A percentile compares a stretch with the other conserved stretches of the same genome.
Evolutionary conservation across 1,140 invertebrate species (phyloP).

Genomic region (Brachionus asplanchnoidis): DNA sequence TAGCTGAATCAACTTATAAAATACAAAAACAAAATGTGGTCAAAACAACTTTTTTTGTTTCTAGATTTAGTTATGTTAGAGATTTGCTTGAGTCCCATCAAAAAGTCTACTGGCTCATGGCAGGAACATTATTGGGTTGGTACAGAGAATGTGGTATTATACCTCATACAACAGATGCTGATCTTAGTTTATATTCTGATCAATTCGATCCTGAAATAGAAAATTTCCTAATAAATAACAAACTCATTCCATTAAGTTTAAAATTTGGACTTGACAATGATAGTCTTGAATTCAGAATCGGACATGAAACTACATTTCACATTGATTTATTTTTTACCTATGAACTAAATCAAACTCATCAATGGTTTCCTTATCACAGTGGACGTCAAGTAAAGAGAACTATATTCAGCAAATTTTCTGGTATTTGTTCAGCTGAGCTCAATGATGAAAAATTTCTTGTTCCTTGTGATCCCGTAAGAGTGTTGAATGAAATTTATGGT

Average conservation of each 20-base stretch:
- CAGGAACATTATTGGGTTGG: constrained; percentile 1
- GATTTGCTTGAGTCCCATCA: neutral
- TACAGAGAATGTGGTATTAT: constrained; percentile 5
- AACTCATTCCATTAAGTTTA: neutral
- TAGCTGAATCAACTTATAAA: neutral
- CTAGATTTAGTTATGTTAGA: neutral
- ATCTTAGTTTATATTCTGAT: neutral
- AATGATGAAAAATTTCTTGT: neutral
- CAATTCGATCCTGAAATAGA: neutral
- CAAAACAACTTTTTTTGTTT: neutral
- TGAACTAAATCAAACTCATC: neutral
- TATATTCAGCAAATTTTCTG: neutral
- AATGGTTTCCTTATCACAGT: neutral
- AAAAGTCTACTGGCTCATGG: neutral
- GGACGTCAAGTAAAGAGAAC: neutral
- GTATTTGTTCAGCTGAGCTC: neutral
- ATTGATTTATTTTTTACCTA: neutral
- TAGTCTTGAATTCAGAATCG: neutral
- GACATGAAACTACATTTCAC: neutral
- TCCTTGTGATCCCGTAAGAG: neutral
- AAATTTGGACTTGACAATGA: neutral
- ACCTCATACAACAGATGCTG: neutral
- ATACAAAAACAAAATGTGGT: neutral
- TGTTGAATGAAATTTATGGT: neutral
- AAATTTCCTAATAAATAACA: neutral